Base-by-base conservation (phyloP, 2,888 invertebrate genomes). In the Polylopha cassiicola region DNA sequence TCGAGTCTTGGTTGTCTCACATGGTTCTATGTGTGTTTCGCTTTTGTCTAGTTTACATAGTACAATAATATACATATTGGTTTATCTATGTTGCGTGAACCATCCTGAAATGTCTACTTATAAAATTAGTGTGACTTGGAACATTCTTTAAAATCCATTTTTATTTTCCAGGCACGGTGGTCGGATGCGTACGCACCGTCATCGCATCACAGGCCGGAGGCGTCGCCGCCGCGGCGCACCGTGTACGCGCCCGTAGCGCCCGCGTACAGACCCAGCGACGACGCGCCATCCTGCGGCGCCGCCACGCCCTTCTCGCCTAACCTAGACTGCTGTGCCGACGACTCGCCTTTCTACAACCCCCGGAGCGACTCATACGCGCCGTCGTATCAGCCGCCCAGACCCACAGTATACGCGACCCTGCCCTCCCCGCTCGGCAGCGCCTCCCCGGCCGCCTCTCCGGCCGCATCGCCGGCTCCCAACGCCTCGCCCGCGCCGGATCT, bases 101-200 rank as follows among this genome's bases (percentile, higher is more conserved):
- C n/a, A n/a, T n/a, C n/a, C n/a, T n/a, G n/a, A n/a, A n/a, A n/a
- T n/a, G n/a, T n/a, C n/a, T n/a, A n/a, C n/a, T n/a, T n/a, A n/a
- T n/a, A n/a, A n/a, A n/a, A n/a, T n/a, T n/a, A n/a, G n/a, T n/a
- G n/a, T n/a, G n/a, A n/a, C n/a, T n/a, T n/a, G n/a, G n/a, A n/a
- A n/a, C n/a, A n/a, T n/a, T n/a, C n/a, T n/a, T n/a, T n/a, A n/a
- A n/a, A n/a, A n/a, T n/a, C n/a, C n/a, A n/a, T n/a, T n/a, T n/a
- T n/a, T n/a, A n/a, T n/a, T n/a, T 9, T n/a, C 4, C 39, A 39
- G 39, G 87, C 89, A 41, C 73, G 87, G 24, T 89, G 89, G 89
- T 89, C 89, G 51, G 89, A 89, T 58, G 89, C 89, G 16, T 82
- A 89, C 65, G 87, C 86, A 61, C 89, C 89, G n/a, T 89, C 89